Percentiles rank a stretch among this genome's conserved stretches.
These are phyloP conservation scores for Macrochelys suwanniensis DNA, from an alignment of 2,797 vertebrate species.

Conservation along the genomic window DNA sequence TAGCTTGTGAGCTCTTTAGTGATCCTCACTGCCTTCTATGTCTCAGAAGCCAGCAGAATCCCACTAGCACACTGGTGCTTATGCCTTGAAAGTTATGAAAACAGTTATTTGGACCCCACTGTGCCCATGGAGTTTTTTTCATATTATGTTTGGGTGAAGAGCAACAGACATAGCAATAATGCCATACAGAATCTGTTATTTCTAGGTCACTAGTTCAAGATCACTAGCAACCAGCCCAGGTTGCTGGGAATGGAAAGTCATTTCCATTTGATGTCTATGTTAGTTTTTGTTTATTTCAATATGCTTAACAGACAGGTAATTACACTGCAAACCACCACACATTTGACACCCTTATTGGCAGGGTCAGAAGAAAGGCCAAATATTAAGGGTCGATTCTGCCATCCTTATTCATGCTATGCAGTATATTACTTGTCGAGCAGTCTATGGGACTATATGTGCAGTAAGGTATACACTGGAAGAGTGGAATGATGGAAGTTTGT, in stretches of 20 bases:
- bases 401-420: not conserved
- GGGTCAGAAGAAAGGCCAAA: not conserved
- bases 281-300: not conserved
- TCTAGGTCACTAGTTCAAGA: not conserved
- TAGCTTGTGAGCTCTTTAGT: constrained; percentile 52
- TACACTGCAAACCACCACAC: not conserved
- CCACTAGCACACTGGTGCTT: not conserved
- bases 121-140: not conserved
- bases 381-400: not conserved
- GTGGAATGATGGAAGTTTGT: not conserved
- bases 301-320: not conserved
- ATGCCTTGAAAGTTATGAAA: not conserved
- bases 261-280: constrained; percentile 9
- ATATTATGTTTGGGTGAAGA: not conserved
- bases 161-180: not conserved
- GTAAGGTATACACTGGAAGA: not conserved
- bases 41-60: not conserved
- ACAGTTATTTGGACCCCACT: not conserved
- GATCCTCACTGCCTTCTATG: constrained; percentile 32
- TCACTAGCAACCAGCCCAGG: not conserved
- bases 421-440: not conserved
- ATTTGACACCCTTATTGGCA: not conserved
- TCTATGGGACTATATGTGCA: not conserved
- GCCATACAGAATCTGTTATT: not conserved
- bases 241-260: constrained; percentile 32